Evolutionary conservation across 1,140 invertebrate species (phyloP), one percentile per base, ranked within the genome.

Genomic region (Pectinophora gossypiella): DNA sequence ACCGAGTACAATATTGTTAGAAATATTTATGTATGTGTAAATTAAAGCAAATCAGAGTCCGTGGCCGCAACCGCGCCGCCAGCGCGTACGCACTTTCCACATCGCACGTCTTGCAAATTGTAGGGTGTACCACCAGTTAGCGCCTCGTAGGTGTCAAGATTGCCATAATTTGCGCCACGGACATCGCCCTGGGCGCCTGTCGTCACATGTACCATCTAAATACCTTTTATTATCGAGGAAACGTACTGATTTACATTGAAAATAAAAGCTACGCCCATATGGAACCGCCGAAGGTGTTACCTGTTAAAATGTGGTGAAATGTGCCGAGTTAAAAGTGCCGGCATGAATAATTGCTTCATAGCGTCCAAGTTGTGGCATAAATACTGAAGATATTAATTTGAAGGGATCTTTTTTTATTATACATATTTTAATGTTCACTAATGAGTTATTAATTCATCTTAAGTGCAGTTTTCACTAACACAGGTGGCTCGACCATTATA

Each of bases 91-190:
- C 42, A 42, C 63, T 55, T 58, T 56, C 55, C 56, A 9, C 23
- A 19, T 63, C 63, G 35, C 71, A 73, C 72, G 68, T 76, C 68
- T 50, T 43, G 61, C 65, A 86, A 86, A 86, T 86, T 86, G 77
- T 54, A 82, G 80, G 80, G 68, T 81, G 59, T 53, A 36, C 53
- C 10, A 47, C 53, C 78, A 77, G 82, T 86, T 86, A 86, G 78
- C 83, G 72, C 78, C 80, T 84, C 69, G 73, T 72, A 84, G 82
- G 82, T 84, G 82, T 85, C 70, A 68, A 69, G 69, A 84, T 82
- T 84, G 80, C 80, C 77, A 72, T 85, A 84, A 85, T 85, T 85
- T 80, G 75, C 76, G 63, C 66, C 63, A 53, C 58, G 63, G 59
- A 57, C 64, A 55, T 48, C 69, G 62, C 78, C 76, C 40, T 55